Evolutionary conservation across 1,140 invertebrate species (phyloP).

Genomic region (Heliconius hermathena): DNA sequence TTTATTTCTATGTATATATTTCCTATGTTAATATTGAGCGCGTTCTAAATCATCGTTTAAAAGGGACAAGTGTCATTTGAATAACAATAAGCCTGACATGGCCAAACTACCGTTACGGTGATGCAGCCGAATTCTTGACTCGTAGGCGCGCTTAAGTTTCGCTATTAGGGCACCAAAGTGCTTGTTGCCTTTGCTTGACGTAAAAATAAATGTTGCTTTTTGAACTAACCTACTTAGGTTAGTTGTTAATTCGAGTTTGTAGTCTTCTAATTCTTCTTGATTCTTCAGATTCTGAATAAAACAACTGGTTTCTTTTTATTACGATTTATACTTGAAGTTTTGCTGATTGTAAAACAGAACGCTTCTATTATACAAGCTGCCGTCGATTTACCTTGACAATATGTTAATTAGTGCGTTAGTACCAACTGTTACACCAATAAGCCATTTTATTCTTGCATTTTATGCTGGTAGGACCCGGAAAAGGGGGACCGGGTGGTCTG

Average conservation of each 20-base stretch:
- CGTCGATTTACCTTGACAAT: background rate
- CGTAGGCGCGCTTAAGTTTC: slow-evolving; percentile 29
- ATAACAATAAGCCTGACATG: slow-evolving; percentile 43
- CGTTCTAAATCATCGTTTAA: slow-evolving; percentile 32
- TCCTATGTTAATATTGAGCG: slow-evolving; percentile 19
- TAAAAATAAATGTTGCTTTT: background rate
- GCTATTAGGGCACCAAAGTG: slow-evolving; percentile 30
- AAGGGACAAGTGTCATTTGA: slow-evolving; percentile 42
- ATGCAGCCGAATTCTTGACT: slow-evolving; percentile 44
- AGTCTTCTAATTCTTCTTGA: background rate
- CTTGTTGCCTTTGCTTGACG: background rate
- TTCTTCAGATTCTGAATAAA: too few species aligned
- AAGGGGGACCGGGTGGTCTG: too few species aligned
- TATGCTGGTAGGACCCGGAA: too few species aligned
- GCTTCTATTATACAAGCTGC: background rate
- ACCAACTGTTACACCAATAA: background rate
- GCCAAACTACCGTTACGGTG: slow-evolving; percentile 43
- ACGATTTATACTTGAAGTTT: background rate
- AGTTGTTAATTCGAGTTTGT: background rate
- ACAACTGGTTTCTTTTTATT: background rate
- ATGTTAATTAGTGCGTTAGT: background rate
- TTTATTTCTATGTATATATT: background rate
- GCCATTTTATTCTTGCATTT: background rate
- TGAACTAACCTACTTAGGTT: background rate
- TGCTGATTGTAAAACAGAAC: background rate